These are phyloP conservation scores for Agrilus cyanescens DNA, from an alignment of 2,888 invertebrate genomes.

Conservation along the genomic window DNA sequence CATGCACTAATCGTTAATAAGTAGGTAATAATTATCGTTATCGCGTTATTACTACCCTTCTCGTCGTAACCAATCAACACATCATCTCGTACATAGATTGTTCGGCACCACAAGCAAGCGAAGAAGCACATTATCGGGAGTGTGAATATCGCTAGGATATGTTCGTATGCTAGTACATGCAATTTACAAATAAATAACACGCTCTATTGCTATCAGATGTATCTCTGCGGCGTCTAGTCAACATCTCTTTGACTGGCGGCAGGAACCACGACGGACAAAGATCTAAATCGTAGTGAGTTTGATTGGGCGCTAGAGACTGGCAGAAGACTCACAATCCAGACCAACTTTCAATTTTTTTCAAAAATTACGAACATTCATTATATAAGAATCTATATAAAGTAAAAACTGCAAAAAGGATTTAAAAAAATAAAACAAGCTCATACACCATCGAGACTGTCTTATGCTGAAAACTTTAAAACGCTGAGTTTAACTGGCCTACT, in stretches of 20 bases:
- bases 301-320: slow-evolving; percentile 18
- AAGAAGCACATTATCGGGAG: slow-evolving; percentile 37
- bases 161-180: slow-evolving; percentile 25
- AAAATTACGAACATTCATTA: no score
- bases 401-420: no score
- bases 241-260: slow-evolving; percentile 29
- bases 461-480: no score
- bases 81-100: slow-evolving; percentile 15
- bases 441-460: no score
- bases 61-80: slow-evolving; percentile 6
- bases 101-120: slow-evolving; percentile 26
- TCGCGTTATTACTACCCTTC: slow-evolving; percentile 2
- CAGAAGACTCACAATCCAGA: slow-evolving; percentile 9
- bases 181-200: slow-evolving; percentile 21
- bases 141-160: slow-evolving; percentile 21
- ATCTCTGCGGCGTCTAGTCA: slow-evolving; percentile 23
- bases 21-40: no score
- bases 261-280: slow-evolving; percentile 40
- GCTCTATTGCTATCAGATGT: slow-evolving; percentile 36
- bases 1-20: no score
- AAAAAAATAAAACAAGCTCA: no score
- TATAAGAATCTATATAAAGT: no score
- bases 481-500: no score
- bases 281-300: slow-evolving; percentile 23
- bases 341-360: neutral